Base-by-base conservation (phyloP, 1,140 invertebrate species). In the Zaprionus capensis region DNA sequence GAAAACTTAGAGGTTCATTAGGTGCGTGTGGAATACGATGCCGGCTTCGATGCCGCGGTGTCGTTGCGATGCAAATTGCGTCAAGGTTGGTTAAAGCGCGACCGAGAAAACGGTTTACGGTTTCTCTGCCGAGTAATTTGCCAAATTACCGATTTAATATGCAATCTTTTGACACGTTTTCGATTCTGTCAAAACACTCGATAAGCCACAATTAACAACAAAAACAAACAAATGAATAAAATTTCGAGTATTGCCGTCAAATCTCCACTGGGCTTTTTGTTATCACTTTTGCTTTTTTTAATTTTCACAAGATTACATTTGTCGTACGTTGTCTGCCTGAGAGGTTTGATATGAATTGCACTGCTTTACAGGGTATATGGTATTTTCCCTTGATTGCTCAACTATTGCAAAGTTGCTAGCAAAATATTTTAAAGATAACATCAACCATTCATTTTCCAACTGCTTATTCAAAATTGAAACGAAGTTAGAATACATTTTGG, bases 11-110 rank as follows among this genome's bases (percentile, higher is more conserved):
- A 46, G 73, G 38, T 44, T 36, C 55, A 61, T 71, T 79, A 51
- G 51, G 58, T 79, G 77, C 77, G 77, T 79, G 63, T 53, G 67
- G 26, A 64, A 65, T 55, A 31, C 22, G 36, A 46, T 63, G 22
- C 65, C 46, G 20, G 20, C 3, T 12, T 22, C 17, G 46, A 14
- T 51, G 41, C 5, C 41, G n/a, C 31, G 31, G 31, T 34, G 31
- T 17, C 36, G 14, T 14, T 46, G 41, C 17, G 44, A 70, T 70
- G 67, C 61, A 71, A 76, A 75, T 71, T 64, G 44, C 41, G 44
- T 44, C 63, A 79, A 76, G 73, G 73, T 79, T 38, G 51, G 34
- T 28, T 17, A 17, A 70, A 34, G 61, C 67, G 46, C 61, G 49
- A 64, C 58, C 4, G 49, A 31, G 20, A 7, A 11, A 41, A 38